phyloP scores from a whole-genome alignment of 2,797 vertebrate species.

The Poeciliopsis presidionis region DNA sequence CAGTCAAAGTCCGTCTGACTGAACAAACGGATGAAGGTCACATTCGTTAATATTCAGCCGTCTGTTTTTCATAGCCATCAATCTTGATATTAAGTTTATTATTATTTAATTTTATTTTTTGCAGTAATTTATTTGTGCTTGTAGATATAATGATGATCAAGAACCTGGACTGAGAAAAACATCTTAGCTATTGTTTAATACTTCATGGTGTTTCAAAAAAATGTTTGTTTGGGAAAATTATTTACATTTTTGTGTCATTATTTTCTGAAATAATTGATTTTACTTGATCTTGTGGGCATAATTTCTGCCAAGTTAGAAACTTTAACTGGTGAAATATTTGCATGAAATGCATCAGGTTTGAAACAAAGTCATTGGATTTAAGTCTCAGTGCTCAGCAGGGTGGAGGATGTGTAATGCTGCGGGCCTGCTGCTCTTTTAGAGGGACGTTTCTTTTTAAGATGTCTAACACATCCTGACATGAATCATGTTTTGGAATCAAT shows the following conservation, averaged over 20 bases:
- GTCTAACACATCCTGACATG: not conserved
- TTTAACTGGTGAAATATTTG: not conserved
- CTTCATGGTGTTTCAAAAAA: not conserved
- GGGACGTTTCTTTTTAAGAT: not conserved
- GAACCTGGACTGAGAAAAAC: not conserved
- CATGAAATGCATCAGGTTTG: not conserved
- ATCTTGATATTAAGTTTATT: not conserved
- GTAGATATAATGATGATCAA: not conserved
- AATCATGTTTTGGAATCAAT: not conserved
- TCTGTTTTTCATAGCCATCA: not conserved
- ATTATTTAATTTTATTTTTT: not conserved
- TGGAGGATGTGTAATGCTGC: not conserved
- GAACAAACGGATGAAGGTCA: not conserved
- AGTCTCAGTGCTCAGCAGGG: not conserved
- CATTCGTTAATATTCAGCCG: not conserved
- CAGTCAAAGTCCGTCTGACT: not conserved
- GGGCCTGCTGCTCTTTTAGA: not conserved
- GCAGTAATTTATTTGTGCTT: not conserved
- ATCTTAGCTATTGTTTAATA: not conserved
- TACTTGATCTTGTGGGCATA: not conserved
- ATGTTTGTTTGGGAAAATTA: not conserved
- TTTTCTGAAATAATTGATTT: not conserved
- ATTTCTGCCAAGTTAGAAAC: not conserved
- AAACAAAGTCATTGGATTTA: not conserved
- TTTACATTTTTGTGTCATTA: not conserved